Conservation (phyloP, 2,888 invertebrate genomes). For the Sarcophaga subvicina region DNA sequence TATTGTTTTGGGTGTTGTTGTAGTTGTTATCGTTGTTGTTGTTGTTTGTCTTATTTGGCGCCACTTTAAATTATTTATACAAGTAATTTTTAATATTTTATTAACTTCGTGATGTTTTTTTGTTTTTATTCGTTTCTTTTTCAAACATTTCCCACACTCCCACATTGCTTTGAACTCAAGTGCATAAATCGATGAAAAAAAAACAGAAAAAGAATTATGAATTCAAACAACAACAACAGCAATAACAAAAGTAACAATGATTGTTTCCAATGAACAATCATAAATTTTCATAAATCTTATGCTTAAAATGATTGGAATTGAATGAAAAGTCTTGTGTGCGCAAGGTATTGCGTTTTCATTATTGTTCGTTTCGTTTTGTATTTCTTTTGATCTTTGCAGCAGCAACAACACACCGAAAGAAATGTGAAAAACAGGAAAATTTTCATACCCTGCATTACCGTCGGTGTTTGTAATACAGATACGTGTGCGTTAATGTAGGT, state of each 20-base stretch:
- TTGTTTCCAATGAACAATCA: constrained; percentile 31
- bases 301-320: constrained; percentile 13
- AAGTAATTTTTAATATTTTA: constrained; percentile 78
- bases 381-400: constrained; percentile 59
- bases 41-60: constrained; percentile 72
- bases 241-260: too few species aligned
- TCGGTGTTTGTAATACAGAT: too few species aligned
- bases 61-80: constrained; percentile 72
- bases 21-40: constrained; percentile 67
- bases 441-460: too few species aligned
- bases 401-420: neutral
- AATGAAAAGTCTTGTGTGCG: constrained; percentile 17
- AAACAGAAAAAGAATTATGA: constrained; percentile 25
- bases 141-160: neutral
- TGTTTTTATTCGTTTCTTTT: constrained; percentile 9
- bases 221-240: constrained; percentile 20
- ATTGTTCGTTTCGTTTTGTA: neutral
- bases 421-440: neutral
- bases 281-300: constrained; percentile 72
- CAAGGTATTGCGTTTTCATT: neutral
- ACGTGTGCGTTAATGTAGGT: too few species aligned
- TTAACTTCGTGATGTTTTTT: constrained; percentile 49
- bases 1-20: neutral
- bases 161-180: constrained; percentile 75
- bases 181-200: constrained; percentile 38